Conservation (phyloP, 2,888 invertebrate species). For the Venusia cambrica region DNA sequence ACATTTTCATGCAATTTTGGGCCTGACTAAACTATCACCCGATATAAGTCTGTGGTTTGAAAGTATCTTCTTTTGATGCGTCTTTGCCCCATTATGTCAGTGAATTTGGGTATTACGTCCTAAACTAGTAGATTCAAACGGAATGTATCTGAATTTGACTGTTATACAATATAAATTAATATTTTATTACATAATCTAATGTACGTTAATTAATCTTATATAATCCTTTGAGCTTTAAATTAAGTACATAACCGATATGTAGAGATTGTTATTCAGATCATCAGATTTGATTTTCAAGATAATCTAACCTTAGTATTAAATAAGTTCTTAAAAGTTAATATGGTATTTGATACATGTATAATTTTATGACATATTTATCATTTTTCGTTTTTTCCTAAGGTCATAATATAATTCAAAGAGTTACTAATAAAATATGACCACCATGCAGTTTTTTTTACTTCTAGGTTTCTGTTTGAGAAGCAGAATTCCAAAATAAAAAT, state of each 20-base stretch:
- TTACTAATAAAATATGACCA: too few species aligned
- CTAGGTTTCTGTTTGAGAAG: neutral
- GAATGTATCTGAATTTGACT: conserved; percentile 8
- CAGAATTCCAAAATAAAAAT: conserved; percentile 7
- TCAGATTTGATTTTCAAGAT: conserved; percentile 8
- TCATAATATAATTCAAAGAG: too few species aligned
- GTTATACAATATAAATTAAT: too few species aligned
- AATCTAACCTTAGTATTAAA: conserved; percentile 10
- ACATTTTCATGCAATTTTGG: too few species aligned
- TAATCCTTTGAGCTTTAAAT: conserved; percentile 16
- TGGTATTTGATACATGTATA: conserved; percentile 13
- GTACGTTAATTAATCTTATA: conserved; percentile 9
- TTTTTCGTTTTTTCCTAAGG: too few species aligned
- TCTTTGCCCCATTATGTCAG: too few species aligned
- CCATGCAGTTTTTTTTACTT: neutral
- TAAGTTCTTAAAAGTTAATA: conserved; percentile 13
- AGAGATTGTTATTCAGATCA: conserved; percentile 12
- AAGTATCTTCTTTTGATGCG: too few species aligned
- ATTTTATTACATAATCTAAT: too few species aligned
- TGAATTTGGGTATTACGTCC: too few species aligned
- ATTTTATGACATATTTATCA: conserved; percentile 7
- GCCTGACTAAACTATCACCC: too few species aligned
- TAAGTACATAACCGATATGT: conserved; percentile 1
- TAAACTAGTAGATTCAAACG: too few species aligned
- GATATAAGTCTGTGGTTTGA: too few species aligned